These are phyloP conservation scores for Phymorhynchus buccinoides DNA, from an alignment of 1,140 invertebrate species.

Conservation along the genomic window DNA sequence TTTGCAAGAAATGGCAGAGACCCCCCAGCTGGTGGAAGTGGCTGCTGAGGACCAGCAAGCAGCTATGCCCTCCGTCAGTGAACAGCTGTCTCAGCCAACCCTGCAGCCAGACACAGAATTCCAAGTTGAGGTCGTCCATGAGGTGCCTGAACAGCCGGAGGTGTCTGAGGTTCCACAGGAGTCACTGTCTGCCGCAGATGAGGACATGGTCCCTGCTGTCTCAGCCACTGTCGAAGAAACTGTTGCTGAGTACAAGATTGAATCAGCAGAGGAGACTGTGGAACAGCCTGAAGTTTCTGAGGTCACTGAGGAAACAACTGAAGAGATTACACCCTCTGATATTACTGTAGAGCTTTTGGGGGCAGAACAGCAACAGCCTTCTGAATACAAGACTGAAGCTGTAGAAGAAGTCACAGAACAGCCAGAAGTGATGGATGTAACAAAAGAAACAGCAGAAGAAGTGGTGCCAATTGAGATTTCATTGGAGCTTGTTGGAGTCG, in stretches of 20 bases:
- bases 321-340: constrained; percentile 43
- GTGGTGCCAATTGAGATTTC: constrained; percentile 43
- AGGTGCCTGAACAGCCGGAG: constrained; percentile 33
- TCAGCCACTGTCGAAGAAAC: not conserved
- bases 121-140: constrained; percentile 25
- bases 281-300: constrained; percentile 41
- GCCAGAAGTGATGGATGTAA: constrained; percentile 28
- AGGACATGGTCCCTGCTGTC: constrained; percentile 31
- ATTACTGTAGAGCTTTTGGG: constrained; percentile 41
- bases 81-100: constrained; percentile 5
- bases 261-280: constrained; percentile 33
- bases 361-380: constrained; percentile 44
- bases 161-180: constrained; percentile 35
- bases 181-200: constrained; percentile 22
- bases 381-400: constrained; percentile 48
- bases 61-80: constrained; percentile 9
- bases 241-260: constrained; percentile 35
- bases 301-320: constrained; percentile 42
- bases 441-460: constrained; percentile 42
- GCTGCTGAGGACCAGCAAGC: constrained; percentile 28
- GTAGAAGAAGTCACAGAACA: constrained; percentile 42
- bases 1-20: constrained; percentile 42
- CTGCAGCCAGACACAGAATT: constrained; percentile 36
- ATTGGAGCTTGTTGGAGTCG: constrained; percentile 48
- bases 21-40: constrained; percentile 29